Percentiles rank a stretch among this genome's conserved stretches.
These are phyloP conservation scores for Pterophyllum scalare DNA, from an alignment of 2,113 vertebrate genomes.

Conservation along the genomic window DNA sequence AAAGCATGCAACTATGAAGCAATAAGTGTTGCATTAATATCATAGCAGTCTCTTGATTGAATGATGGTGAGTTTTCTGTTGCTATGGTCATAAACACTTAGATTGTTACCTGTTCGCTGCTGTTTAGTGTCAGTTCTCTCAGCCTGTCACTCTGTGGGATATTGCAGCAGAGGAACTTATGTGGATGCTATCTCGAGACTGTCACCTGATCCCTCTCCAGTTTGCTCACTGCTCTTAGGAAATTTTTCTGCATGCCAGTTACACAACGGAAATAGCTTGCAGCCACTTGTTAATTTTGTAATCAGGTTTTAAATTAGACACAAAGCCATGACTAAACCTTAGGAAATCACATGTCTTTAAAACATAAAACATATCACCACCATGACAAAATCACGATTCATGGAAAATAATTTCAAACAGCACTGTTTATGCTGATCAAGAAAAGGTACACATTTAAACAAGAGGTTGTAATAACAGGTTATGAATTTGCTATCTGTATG, in stretches of 20 bases:
- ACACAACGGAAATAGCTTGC: background rate
- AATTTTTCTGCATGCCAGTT: background rate
- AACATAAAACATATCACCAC: background rate
- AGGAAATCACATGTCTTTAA: background rate
- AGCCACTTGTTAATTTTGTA: background rate
- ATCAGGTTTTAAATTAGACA: background rate
- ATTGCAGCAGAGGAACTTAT: background rate
- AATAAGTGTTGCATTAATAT: background rate
- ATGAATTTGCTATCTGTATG: background rate
- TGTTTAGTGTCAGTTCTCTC: background rate
- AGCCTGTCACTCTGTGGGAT: slow-evolving; percentile 1
- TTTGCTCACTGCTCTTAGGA: slow-evolving; percentile 17
- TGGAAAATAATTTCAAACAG: background rate
- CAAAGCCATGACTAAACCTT: background rate
- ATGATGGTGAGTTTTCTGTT: background rate
- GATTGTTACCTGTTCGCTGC: background rate
- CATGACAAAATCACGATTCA: background rate
- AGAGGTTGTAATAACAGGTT: background rate
- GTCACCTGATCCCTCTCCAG: slow-evolving; percentile 26
- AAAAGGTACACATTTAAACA: background rate
- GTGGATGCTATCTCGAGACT: background rate
- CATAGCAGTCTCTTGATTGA: background rate
- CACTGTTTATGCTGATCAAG: background rate
- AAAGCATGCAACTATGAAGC: background rate
- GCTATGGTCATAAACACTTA: background rate